phyloP scores from a whole-genome alignment of 2,113 vertebrate genomes.

The Nycticebus coucang region DNA sequence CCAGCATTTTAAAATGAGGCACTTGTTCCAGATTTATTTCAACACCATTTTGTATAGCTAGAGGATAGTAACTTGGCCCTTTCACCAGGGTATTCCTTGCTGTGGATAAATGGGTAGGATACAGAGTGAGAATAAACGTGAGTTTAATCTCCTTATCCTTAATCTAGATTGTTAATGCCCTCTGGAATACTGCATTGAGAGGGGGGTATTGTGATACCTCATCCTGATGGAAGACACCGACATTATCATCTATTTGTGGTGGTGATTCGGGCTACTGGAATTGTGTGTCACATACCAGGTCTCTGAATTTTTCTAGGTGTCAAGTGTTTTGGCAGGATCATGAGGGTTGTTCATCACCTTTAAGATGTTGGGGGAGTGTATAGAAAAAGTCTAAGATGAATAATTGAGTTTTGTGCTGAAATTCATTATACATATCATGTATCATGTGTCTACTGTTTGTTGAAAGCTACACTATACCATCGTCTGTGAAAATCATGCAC shows the following conservation, averaged over 20 bases:
- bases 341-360: not conserved
- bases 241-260: not conserved
- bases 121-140: not conserved
- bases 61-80: not conserved
- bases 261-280: not conserved
- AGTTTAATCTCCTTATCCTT: not conserved
- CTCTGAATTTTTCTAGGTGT: not conserved
- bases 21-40: not conserved
- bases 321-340: not conserved
- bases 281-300: not conserved
- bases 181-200: not conserved
- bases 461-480: not conserved
- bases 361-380: not conserved
- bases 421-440: not conserved
- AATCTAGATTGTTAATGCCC: not conserved
- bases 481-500: slow-evolving; percentile 36
- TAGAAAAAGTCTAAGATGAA: not conserved
- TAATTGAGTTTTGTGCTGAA: not conserved
- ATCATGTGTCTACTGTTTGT: not conserved
- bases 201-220: not conserved
- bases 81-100: not conserved
- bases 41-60: not conserved
- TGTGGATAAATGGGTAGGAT: not conserved
- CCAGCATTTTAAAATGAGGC: not conserved
- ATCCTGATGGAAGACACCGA: not conserved